A percentile compares a stretch with the other conserved stretches of the same genome.
phyloP scores from a whole-genome alignment of 2,113 vertebrate species.

The Microcebus griseorufus region DNA sequence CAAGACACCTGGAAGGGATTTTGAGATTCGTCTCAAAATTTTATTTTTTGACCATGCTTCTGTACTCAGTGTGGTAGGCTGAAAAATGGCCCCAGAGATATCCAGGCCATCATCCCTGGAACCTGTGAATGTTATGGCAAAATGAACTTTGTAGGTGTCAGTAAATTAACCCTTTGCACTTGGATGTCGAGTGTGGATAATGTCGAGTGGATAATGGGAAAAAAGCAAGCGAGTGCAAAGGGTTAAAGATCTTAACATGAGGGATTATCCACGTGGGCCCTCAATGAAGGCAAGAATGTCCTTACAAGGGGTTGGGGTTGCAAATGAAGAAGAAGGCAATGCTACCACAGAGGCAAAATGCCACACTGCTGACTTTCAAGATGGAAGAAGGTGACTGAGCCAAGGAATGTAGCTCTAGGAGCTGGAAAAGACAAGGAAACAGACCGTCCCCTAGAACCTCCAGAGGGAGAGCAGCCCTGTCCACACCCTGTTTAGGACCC shows the following conservation, averaged over 20 bases:
- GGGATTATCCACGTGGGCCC: neutral
- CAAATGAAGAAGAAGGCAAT: neutral
- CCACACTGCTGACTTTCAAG: neutral
- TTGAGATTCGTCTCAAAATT: neutral
- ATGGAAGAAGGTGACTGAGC: neutral
- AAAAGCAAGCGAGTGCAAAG: too few relatives aligned
- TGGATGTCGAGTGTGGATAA: too few relatives aligned
- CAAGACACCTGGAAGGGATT: neutral
- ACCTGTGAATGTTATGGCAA: neutral
- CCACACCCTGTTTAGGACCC: too few relatives aligned
- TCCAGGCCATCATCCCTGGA: neutral
- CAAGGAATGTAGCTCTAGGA: neutral
- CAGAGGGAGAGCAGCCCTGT: fast-evolving
- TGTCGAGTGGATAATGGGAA: too few relatives aligned
- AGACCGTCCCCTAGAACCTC: neutral
- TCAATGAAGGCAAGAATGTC: neutral
- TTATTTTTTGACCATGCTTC: neutral
- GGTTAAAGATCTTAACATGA: neutral
- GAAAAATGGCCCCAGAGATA: neutral
- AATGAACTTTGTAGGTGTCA: neutral
- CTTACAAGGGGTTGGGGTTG: neutral
- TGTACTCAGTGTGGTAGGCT: neutral
- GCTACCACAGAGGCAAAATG: neutral
- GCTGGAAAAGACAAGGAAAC: neutral
- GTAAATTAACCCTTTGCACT: neutral